A percentile compares a stretch with the other conserved stretches of the same genome.
phyloP scores from a whole-genome alignment of 2,113 vertebrate genomes.

The Leucosticte australis region DNA sequence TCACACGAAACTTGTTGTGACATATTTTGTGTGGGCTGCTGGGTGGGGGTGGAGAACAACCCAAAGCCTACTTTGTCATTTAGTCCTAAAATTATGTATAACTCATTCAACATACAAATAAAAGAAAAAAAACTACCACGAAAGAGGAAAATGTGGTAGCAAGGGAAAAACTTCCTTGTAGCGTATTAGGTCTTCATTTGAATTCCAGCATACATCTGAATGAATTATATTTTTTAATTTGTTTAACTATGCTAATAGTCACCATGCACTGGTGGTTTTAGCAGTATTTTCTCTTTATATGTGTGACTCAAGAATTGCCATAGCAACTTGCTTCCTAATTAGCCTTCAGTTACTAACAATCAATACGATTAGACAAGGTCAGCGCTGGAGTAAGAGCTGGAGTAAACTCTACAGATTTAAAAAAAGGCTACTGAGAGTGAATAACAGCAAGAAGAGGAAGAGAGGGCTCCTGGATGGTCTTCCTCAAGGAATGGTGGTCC shows the following conservation, averaged over 20 bases:
- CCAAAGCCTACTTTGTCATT: background rate
- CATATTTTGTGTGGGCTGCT: background rate
- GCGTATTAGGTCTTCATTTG: slow-evolving; percentile 22
- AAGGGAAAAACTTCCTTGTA: slow-evolving; percentile 8
- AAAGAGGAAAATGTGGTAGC: background rate
- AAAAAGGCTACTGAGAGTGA: slow-evolving; percentile 1
- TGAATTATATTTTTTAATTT: slow-evolving; percentile 72
- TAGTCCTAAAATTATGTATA: background rate
- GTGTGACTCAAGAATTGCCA: slow-evolving; percentile 73
- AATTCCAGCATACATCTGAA: slow-evolving; percentile 70
- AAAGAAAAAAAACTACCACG: background rate
- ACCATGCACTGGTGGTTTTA: slow-evolving; percentile 60
- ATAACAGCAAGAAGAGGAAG: background rate
- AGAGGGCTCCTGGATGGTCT: background rate
- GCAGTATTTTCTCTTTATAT: slow-evolving; percentile 68
- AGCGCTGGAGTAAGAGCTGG: slow-evolving; percentile 31
- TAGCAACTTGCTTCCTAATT: slow-evolving; percentile 76
- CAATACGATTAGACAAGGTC: slow-evolving; percentile 74
- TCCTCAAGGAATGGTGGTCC: background rate
- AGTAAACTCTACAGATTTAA: slow-evolving; percentile 28
- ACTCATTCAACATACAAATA: slow-evolving; percentile 11
- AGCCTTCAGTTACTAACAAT: slow-evolving; percentile 68
- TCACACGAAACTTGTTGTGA: background rate
- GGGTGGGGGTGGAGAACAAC: background rate
- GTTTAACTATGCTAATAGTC: slow-evolving; percentile 61